phyloP scores from a whole-genome alignment of 2,888 invertebrate genomes.

The Mycogona germanica region DNA sequence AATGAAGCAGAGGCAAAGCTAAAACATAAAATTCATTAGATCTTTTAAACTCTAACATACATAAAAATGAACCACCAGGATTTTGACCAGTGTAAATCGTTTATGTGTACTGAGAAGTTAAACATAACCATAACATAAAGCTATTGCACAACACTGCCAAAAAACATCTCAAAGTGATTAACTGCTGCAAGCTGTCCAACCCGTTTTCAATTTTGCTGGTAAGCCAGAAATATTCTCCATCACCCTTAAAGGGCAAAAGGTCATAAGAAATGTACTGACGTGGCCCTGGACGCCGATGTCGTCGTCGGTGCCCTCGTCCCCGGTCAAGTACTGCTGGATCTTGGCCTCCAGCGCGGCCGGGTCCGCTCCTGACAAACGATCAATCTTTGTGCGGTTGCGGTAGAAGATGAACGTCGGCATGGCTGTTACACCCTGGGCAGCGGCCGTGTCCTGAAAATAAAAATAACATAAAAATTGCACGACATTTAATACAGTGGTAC shows the following conservation, averaged over 20 bases:
- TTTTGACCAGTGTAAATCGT: too few relatives aligned
- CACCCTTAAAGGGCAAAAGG: too few relatives aligned
- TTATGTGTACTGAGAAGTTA: too few relatives aligned
- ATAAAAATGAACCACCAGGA: too few relatives aligned
- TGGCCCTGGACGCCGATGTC: slow-evolving; percentile 55
- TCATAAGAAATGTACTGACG: slow-evolving; percentile 43
- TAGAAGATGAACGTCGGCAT: slow-evolving; percentile 99
- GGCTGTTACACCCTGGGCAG: slow-evolving; percentile 75
- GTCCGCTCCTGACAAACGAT: slow-evolving; percentile 79
- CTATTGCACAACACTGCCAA: not conserved
- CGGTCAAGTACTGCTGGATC: slow-evolving; percentile 53
- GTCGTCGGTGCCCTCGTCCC: slow-evolving; percentile 21
- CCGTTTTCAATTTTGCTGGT: too few relatives aligned
- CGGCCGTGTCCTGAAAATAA: slow-evolving; percentile 54
- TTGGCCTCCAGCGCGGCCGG: slow-evolving; percentile 67
- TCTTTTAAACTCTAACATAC: too few relatives aligned
- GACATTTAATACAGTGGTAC: too few relatives aligned
- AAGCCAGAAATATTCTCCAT: too few relatives aligned
- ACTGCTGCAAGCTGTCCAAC: too few relatives aligned
- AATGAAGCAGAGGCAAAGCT: too few relatives aligned
- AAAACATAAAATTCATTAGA: too few relatives aligned
- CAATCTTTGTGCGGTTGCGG: slow-evolving; percentile 74
- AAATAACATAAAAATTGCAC: slow-evolving; percentile 71
- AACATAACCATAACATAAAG: not conserved
- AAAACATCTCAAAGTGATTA: too few relatives aligned